Base-by-base conservation (phyloP, 92 coral and sea anemone genomes). In the Umimayanthus chanpuru region DNA sequence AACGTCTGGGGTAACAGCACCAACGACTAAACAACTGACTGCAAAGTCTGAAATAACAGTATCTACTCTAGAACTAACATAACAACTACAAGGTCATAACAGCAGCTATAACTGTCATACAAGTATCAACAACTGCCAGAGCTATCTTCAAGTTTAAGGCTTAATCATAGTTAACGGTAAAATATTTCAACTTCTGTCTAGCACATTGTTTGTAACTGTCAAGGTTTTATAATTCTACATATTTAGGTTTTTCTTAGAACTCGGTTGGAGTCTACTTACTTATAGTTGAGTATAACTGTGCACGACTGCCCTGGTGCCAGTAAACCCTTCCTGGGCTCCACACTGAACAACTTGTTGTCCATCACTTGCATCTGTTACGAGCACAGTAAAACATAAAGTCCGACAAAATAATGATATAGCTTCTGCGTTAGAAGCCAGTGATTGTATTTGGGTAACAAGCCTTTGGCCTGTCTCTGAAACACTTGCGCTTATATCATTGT, bases 251-350 rank as follows among this genome's bases (percentile, higher is more conserved):
- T 61, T 61, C 68, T 61, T 12, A 56, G 65, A 6, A 40, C 73
- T 3, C n/a, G n/a, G 9, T 28, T 9, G 32, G 36, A 56, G 25
- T 18, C 30, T 4, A 75, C 92, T 79, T 85, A 97, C 99, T 93
- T 95, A 88, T 95, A 97, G 40, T 90, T 95, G 16, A 95, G 92
- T 2, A 81, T 80, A 40, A 97, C 91, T 0, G 98, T 97, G 41
- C 91, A 95, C 26, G 94, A 91, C 76, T 85, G 92, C 50, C 98
- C 97, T 40, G 99, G 96, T 47, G 85, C 80, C 26, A 97, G 94
- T 74, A 82, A 81, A n/a, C 99, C 99, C 77, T 88, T 92, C 79
- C 94, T 91, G 1, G 99, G 99, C 73, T 97, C 98, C 49, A 95
- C 93, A 43, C 91, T 91, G 78, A 97, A 97, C 64, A 97, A 81